Evolutionary conservation across 2,888 invertebrate genomes (phyloP).

Genomic region (Sabatieria punctata): DNA sequence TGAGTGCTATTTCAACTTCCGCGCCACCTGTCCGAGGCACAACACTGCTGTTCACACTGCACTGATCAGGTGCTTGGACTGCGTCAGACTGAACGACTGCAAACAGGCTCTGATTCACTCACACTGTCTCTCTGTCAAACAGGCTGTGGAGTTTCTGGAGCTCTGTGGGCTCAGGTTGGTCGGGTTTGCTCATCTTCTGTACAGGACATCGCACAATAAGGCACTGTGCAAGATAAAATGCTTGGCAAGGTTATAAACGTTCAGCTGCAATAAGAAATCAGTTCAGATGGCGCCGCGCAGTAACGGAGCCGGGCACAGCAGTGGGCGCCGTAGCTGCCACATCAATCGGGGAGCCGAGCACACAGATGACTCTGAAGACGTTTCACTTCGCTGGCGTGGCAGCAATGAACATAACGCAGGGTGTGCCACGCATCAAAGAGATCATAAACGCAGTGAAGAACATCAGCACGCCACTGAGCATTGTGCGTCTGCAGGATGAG

Average conservation of each 20-base stretch:
- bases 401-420: slow-evolving; percentile 58
- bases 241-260: too few relatives aligned
- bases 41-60: neutral
- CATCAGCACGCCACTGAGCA: slow-evolving; percentile 92
- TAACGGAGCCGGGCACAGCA: slow-evolving; percentile 52
- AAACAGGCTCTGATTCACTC: neutral
- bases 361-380: slow-evolving; percentile 99
- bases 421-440: slow-evolving; percentile 70
- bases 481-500: slow-evolving; percentile 64
- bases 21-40: neutral
- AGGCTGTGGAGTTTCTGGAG: slow-evolving; percentile 57
- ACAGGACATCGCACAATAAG: too few relatives aligned
- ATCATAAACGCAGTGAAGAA: slow-evolving; percentile 90
- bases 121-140: slow-evolving; percentile 46
- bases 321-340: slow-evolving; percentile 93
- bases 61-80: neutral
- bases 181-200: too few relatives aligned
- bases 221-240: too few relatives aligned
- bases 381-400: slow-evolving; percentile 99
- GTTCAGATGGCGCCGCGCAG: too few relatives aligned
- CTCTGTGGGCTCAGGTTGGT: too few relatives aligned
- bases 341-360: slow-evolving; percentile 97
- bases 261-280: too few relatives aligned
- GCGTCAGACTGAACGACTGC: too few relatives aligned
- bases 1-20: too few relatives aligned